These are phyloP conservation scores for Theropithecus gelada DNA, from an alignment of 2,113 vertebrate species.

Conservation along the genomic window DNA sequence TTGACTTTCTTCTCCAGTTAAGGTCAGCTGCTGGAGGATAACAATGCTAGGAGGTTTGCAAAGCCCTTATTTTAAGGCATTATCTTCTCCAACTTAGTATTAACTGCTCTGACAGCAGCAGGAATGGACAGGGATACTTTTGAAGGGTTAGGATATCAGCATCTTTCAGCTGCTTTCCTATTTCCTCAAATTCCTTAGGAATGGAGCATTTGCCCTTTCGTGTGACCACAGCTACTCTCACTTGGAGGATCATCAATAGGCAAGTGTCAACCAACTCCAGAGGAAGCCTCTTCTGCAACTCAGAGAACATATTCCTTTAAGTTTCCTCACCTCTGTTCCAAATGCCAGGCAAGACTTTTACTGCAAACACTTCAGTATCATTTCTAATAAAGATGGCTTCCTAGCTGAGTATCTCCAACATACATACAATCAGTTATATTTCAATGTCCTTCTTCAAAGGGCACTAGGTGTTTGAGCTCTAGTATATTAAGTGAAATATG, in stretches of 20 bases:
- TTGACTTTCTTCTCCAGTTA: neutral
- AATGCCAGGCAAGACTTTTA: conserved; percentile 50
- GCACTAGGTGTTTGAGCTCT: neutral
- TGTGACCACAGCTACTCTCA: neutral
- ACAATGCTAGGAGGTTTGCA: fast-evolving
- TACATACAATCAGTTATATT: neutral
- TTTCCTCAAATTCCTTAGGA: neutral
- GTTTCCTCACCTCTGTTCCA: conserved; percentile 69
- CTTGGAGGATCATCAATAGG: neutral
- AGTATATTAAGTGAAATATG: neutral
- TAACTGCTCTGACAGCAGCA: neutral
- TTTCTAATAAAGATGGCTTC: neutral
- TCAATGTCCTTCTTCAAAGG: neutral
- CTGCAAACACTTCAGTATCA: neutral
- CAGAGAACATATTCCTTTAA: conserved; percentile 41
- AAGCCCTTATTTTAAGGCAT: neutral
- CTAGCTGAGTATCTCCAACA: neutral
- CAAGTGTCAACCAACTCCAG: neutral
- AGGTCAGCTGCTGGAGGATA: neutral
- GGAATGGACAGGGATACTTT: neutral
- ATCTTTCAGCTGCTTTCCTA: neutral
- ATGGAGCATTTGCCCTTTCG: neutral
- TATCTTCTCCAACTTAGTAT: neutral
- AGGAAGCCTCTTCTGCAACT: neutral
- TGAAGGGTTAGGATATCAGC: neutral